A percentile compares a stretch with the other conserved stretches of the same genome.
Conservation (phyloP, 2,113 vertebrate genomes). For the Malurus cyaneus region DNA sequence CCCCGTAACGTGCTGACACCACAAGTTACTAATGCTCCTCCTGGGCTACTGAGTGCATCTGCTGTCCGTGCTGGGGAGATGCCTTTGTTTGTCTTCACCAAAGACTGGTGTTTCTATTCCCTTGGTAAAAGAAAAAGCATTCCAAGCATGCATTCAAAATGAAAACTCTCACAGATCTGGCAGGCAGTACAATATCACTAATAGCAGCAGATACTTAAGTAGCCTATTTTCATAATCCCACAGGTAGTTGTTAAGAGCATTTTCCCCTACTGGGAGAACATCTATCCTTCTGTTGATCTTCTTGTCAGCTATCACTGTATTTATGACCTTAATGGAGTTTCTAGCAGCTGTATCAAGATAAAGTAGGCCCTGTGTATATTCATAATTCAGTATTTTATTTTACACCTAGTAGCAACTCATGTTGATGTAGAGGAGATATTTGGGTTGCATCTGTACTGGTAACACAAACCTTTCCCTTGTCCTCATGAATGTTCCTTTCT, state of each 20-base stretch:
- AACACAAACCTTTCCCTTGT: neutral
- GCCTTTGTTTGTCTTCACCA: neutral
- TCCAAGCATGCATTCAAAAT: neutral
- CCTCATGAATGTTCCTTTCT: neutral
- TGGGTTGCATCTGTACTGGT: neutral
- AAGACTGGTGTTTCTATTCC: neutral
- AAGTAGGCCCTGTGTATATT: neutral
- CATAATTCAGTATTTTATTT: neutral
- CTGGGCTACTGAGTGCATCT: neutral
- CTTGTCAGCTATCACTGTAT: conserved; percentile 40
- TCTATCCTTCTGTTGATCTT: conserved; percentile 39
- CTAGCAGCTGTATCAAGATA: neutral
- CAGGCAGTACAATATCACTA: conserved; percentile 31
- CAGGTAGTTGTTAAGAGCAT: conserved; percentile 48
- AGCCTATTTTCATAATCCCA: conserved; percentile 60
- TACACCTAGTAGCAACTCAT: neutral
- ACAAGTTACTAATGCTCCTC: neutral
- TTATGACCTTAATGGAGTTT: conserved; percentile 62
- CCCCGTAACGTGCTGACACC: neutral
- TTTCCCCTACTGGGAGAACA: conserved; percentile 46
- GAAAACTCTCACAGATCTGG: neutral
- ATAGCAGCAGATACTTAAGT: conserved; percentile 52
- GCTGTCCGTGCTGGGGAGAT: neutral
- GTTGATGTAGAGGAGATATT: neutral
- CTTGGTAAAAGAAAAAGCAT: conserved; percentile 5